These are phyloP conservation scores for Amphiprion ocellaris DNA, from an alignment of 2,113 vertebrate species.

Conservation along the genomic window DNA sequence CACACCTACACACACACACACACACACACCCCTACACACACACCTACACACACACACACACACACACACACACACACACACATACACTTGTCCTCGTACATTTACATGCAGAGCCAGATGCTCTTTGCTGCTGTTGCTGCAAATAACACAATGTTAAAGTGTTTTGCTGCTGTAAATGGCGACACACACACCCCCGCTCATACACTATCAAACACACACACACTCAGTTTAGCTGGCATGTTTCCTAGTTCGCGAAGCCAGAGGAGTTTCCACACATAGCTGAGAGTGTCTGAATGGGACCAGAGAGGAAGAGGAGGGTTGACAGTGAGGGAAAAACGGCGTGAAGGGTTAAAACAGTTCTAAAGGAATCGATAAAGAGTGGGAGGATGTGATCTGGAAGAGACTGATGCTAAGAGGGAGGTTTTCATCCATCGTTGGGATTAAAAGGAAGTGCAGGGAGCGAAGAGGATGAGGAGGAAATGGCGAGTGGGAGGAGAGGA, in stretches of 20 bases:
- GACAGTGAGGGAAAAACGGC: background rate
- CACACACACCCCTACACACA: background rate
- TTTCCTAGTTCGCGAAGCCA: background rate
- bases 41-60: background rate
- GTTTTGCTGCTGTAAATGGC: background rate
- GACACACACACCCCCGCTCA: background rate
- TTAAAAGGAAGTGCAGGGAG: constrained; percentile 18
- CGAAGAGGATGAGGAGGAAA: background rate
- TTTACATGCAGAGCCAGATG: background rate
- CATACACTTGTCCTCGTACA: constrained; percentile 1
- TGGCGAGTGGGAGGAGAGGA: background rate
- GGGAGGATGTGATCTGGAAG: background rate
- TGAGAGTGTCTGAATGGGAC: background rate
- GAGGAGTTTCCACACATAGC: background rate
- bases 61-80: constrained; percentile 11
- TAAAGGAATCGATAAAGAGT: constrained; percentile 7
- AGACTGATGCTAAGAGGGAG: background rate
- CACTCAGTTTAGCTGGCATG: background rate
- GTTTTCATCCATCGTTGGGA: background rate
- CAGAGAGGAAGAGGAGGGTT: background rate
- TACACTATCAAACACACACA: constrained; percentile 3
- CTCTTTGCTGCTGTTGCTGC: constrained; percentile 9
- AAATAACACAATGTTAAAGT: constrained; percentile 18
- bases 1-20: too few species aligned
- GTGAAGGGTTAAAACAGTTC: constrained; percentile 1